Evolutionary conservation across 2,888 invertebrate species (phyloP), one percentile per base, ranked within the genome.

Genomic region (Anthophora plumipes): DNA sequence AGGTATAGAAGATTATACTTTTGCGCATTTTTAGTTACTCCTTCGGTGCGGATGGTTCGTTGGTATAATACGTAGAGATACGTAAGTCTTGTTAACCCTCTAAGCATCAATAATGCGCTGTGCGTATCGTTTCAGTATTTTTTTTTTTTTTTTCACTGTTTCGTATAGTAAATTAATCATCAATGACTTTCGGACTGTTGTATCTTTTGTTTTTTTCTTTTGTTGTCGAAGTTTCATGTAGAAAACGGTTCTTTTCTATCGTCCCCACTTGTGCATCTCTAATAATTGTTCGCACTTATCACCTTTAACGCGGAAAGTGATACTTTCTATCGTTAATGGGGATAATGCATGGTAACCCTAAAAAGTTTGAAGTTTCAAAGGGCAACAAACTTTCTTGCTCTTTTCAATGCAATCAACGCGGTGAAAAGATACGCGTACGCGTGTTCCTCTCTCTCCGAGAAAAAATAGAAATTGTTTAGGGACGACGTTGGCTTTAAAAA

Each of bases 401-500:
- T 12, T 43, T 43, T 61, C 9, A 17, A 20, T 14, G 5, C 20
- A n/a, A 59, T 60, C 17, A 39, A 54, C 66, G 50, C 57, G 63
- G 59, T n/a, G 12, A 48, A 31, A 66, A 48, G 46, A 50, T 41
- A 25, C 31, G 46, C 67, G 31, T 63, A 48, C 11, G 6, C 76
- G 25, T 14, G 48, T 25, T 22, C 31, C 12, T 11, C 17, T 14
- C 17, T 75, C n/a, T 54, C 43, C 7, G 41, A 61, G n/a, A 46
- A 43, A 55, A n/a, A 39, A 17, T 22, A 52, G 8, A 69, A 70
- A 52, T 41, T 31, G 69, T 67, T 71, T 25, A 59, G 77, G 50
- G 66, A 71, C 69, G 77, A 79, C 54, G 75, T 67, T 75, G 17
- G 43, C 43, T 59, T 39, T 17, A 57, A 52, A 68, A 78, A 46